phyloP scores from a whole-genome alignment of 2,113 vertebrate genomes.

The Probosciger aterrimus region DNA sequence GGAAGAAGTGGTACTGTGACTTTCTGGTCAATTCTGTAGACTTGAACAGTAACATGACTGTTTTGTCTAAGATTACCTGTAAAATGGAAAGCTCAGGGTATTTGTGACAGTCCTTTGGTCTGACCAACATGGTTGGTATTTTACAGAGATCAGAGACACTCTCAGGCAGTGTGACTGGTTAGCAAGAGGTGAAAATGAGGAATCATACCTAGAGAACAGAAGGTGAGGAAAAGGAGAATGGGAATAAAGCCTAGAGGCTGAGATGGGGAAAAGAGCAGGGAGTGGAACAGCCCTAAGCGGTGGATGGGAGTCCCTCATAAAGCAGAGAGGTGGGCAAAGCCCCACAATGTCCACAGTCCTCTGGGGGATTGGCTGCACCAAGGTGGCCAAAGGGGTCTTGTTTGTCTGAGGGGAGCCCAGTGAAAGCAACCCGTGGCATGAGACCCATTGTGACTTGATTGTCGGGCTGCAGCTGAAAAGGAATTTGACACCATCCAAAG shows the following conservation, averaged over 20 bases:
- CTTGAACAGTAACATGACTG: not conserved
- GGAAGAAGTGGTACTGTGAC: not conserved
- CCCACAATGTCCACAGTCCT: not conserved
- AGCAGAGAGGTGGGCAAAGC: not conserved
- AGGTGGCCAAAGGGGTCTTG: not conserved
- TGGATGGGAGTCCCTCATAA: not conserved
- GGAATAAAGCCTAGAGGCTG: not conserved
- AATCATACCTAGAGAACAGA: not conserved
- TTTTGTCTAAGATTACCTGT: not conserved
- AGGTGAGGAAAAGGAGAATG: not conserved
- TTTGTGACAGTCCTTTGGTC: not conserved
- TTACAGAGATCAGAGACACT: not conserved
- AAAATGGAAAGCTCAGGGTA: not conserved
- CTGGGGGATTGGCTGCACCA: not conserved
- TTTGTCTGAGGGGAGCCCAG: not conserved
- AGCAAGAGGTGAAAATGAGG: not conserved
- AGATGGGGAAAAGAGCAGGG: not conserved
- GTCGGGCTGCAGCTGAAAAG: not conserved
- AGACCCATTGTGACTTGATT: not conserved
- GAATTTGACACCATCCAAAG: not conserved
- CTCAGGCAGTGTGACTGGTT: not conserved
- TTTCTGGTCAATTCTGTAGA: not conserved
- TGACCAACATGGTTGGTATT: not conserved
- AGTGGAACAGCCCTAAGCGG: not conserved
- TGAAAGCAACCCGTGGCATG: not conserved